Evolutionary conservation across 2,797 vertebrate species (phyloP), one percentile per base, ranked within the genome.

Genomic region (Melanotaenia nigrans): DNA sequence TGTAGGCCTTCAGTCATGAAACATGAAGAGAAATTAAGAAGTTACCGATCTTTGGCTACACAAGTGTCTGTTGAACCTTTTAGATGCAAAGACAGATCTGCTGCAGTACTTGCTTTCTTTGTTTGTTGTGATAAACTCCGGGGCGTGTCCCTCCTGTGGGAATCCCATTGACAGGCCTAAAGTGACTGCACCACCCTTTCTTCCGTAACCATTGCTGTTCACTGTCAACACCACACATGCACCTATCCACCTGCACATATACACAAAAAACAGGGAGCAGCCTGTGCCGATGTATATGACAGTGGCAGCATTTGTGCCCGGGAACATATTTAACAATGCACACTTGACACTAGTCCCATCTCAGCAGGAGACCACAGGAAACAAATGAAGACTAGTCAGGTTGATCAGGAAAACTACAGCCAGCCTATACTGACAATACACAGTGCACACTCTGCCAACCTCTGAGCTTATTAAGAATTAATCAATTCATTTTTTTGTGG

Each of bases 111-210:
- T 83, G 84, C 72, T 61, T 76, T 82, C 77, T 64, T 77, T 80
- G 30, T 89, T 75, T 78, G 79, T 87, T 68, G 88, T 24, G 69
- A 71, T 81, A 85, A 92, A 87, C 68, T 82, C 87, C 82, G 90
- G 92, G 94, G 93, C 88, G 90, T 92, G 92, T 88, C 87, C 59
- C 83, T 93, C 93, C 90, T 85, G n/a, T 78, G 92, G 91, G 94
- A 91, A 76, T 81, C 76, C 33, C 85, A 90, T 92, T 89, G 89
- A 89, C 78, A 49, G 85, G 80, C 83, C 81, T 82, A 81, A 85
- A 85, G 82, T 75, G 82, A 87, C 78, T 81, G 84, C 85, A 84
- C 90, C 93, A 87, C 92, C 91, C 87, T 91, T 90, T 90, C 88
- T 90, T 87, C 87, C 78, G 65, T 73, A 77, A 80, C 83, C 88